phyloP scores from a whole-genome alignment of 2,888 invertebrate species.

The Brachyptera putata region DNA sequence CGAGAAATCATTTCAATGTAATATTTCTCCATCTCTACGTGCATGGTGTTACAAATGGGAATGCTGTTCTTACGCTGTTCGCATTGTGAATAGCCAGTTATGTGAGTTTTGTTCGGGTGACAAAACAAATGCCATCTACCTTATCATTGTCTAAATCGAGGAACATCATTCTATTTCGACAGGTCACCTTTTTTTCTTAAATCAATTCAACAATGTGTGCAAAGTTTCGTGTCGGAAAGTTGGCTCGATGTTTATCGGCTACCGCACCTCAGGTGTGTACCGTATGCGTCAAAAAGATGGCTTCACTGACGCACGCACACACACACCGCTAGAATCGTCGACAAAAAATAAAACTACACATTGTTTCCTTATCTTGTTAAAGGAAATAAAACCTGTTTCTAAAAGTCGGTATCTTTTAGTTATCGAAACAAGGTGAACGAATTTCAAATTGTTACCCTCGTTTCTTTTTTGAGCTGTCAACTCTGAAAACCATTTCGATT shows the following conservation, averaged over 20 bases:
- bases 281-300: constrained; percentile 2
- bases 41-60: not conserved
- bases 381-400: constrained; percentile 5
- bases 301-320: constrained; percentile 3
- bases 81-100: too few species aligned
- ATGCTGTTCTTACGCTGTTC: not conserved
- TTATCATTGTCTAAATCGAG: constrained; percentile 15
- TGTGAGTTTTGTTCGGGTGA: too few species aligned
- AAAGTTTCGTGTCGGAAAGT: not conserved
- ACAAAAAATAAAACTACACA: too few species aligned
- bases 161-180: constrained; percentile 10
- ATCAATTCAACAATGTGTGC: constrained; percentile 22
- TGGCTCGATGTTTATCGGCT: not conserved
- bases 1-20: too few species aligned
- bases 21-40: too few species aligned
- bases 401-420: constrained; percentile 1
- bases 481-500: not conserved
- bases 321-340: not conserved
- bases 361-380: not conserved
- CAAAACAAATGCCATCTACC: not conserved
- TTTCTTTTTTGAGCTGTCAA: not conserved
- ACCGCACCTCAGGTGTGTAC: constrained; percentile 15
- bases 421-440: constrained; percentile 1
- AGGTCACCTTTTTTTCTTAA: not conserved
- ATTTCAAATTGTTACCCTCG: not conserved